These are phyloP conservation scores for Florisuga fusca DNA, from an alignment of 2,797 vertebrate species.

Conservation along the genomic window DNA sequence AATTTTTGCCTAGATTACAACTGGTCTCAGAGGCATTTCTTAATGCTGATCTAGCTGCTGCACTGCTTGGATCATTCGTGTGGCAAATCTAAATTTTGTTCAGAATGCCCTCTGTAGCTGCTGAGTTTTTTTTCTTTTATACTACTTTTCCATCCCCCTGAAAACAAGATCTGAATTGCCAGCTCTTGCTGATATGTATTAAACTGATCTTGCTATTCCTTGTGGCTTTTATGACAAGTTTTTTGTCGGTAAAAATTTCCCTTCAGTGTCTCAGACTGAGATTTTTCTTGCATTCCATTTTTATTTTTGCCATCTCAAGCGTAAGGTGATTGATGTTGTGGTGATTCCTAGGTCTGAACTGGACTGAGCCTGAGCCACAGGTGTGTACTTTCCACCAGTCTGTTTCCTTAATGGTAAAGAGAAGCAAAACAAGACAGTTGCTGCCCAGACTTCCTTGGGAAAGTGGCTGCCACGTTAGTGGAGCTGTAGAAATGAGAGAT, in stretches of 20 bases:
- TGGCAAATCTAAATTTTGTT: background rate
- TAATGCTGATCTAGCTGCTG: rapidly evolving
- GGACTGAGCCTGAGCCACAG: background rate
- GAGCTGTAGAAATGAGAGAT: background rate
- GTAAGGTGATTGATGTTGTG: no score
- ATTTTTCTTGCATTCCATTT: background rate
- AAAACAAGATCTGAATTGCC: background rate
- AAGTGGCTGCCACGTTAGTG: background rate
- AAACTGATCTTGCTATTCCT: background rate
- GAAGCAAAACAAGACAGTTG: background rate
- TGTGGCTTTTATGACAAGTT: background rate
- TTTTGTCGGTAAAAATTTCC: background rate
- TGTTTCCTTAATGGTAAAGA: background rate
- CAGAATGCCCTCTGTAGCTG: background rate
- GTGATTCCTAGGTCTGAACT: background rate
- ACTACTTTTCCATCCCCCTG: background rate
- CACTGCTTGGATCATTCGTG: no score
- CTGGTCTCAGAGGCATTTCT: background rate
- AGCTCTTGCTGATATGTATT: background rate
- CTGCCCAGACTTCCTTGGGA: background rate
- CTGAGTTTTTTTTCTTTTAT: background rate
- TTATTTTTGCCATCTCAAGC: background rate
- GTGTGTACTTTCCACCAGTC: rapidly evolving
- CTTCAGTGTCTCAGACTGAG: background rate
- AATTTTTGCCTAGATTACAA: background rate